phyloP scores from a whole-genome alignment of 1,140 invertebrate species.

The Conus betulinus region DNA sequence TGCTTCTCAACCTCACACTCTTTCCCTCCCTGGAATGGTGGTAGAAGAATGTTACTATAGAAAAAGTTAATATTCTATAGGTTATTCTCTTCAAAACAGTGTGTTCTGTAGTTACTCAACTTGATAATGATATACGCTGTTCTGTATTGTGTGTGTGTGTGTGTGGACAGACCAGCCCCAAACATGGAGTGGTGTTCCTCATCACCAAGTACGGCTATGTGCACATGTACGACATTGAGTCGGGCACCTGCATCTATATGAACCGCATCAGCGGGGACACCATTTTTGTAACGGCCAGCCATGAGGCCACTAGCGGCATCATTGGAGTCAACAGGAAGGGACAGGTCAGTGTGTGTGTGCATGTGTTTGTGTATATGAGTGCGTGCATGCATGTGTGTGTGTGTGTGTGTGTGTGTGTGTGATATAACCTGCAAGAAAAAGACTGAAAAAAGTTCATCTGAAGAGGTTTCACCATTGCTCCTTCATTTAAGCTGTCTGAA shows the following conservation, averaged over 20 bases:
- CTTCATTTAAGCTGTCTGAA: too few species aligned
- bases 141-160: constrained; percentile 20
- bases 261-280: constrained; percentile 99
- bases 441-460: too few species aligned
- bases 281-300: constrained; percentile 98
- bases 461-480: too few species aligned
- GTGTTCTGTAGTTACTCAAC: too few species aligned
- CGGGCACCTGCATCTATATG: constrained; percentile 99
- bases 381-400: too few species aligned
- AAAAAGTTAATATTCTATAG: too few species aligned
- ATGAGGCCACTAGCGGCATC: constrained; percentile 96
- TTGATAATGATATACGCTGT: background rate
- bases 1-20: too few species aligned
- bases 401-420: too few species aligned
- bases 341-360: constrained; percentile 80
- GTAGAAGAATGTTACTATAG: too few species aligned
- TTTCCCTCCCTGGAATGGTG: too few species aligned
- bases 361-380: background rate
- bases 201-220: constrained; percentile 99
- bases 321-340: constrained; percentile 99
- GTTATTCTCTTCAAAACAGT: too few species aligned
- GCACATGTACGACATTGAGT: constrained; percentile 99
- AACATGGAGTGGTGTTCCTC: constrained; percentile 98
- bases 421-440: too few species aligned
- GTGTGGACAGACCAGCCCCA: constrained; percentile 84